phyloP scores from a whole-genome alignment of 2,113 vertebrate genomes.

The Lepisosteus oculatus region DNA sequence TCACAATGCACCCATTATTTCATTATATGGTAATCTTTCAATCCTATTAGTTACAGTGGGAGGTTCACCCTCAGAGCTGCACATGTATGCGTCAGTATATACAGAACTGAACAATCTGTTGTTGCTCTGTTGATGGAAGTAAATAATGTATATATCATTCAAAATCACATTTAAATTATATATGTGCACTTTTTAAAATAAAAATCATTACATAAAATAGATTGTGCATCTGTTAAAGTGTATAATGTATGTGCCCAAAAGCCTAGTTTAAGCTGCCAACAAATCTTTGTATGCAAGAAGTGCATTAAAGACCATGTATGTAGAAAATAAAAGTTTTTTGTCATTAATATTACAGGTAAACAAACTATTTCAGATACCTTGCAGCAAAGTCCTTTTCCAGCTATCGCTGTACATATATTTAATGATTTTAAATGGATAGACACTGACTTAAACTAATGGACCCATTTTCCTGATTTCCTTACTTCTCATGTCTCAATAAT shows the following conservation, averaged over 20 bases:
- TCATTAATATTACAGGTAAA: no score
- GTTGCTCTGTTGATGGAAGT: neutral
- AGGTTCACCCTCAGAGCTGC: slow-evolving; percentile 22
- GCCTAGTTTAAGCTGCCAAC: neutral
- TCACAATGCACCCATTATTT: slow-evolving; percentile 38
- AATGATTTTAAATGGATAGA: no score
- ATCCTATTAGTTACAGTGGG: slow-evolving; percentile 38
- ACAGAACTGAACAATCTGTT: slow-evolving; percentile 1
- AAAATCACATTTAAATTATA: no score
- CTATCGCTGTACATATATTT: no score
- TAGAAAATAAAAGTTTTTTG: neutral
- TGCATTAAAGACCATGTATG: neutral
- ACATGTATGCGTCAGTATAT: slow-evolving; percentile 19
- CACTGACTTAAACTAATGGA: no score
- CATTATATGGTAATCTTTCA: slow-evolving; percentile 39
- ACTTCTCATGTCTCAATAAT: no score
- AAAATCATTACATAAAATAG: neutral
- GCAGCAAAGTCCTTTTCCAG: no score
- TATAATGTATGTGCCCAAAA: neutral
- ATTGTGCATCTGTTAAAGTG: neutral
- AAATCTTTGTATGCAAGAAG: neutral
- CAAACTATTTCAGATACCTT: no score
- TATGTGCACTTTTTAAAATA: no score
- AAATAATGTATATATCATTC: neutral
- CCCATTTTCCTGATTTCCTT: no score